Evolutionary conservation across 92 coral and sea anemone species (phyloP).

Genomic region (Phenganax subtilis): DNA sequence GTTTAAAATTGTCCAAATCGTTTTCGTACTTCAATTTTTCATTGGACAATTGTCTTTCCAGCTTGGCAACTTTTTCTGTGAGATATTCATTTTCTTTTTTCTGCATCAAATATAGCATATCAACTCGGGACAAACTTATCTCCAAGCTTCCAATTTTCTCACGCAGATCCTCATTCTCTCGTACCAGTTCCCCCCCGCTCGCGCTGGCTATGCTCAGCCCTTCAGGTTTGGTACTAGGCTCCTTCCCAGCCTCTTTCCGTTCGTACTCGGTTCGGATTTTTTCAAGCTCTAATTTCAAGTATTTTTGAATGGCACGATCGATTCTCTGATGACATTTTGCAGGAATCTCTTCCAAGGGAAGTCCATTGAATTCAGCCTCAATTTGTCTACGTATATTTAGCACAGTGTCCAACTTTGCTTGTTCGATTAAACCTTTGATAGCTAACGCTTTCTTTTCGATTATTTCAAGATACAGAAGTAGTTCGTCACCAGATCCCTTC

Average conservation of each 20-base stretch:
- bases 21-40: slow-evolving; percentile 76
- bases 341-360: slow-evolving; percentile 85
- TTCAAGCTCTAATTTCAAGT: slow-evolving; percentile 65
- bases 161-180: slow-evolving; percentile 60
- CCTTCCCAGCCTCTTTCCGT: slow-evolving; percentile 53
- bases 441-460: slow-evolving; percentile 85
- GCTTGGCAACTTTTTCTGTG: slow-evolving; percentile 66
- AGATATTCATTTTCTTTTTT: slow-evolving; percentile 86
- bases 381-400: slow-evolving; percentile 66
- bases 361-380: slow-evolving; percentile 86
- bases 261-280: slow-evolving; percentile 62
- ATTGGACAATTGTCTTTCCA: slow-evolving; percentile 71
- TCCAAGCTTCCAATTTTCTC: slow-evolving; percentile 65
- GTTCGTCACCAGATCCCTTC: slow-evolving; percentile 58
- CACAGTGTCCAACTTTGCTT: slow-evolving; percentile 86
- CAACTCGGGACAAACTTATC: slow-evolving; percentile 62
- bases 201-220: slow-evolving; percentile 62
- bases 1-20: slow-evolving; percentile 63
- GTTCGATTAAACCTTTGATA: slow-evolving; percentile 82
- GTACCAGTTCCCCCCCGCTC: slow-evolving; percentile 58
- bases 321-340: slow-evolving; percentile 74
- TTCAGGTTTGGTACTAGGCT: slow-evolving; percentile 50
- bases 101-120: slow-evolving; percentile 73
- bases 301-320: slow-evolving; percentile 81
- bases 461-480: slow-evolving; percentile 80